These are phyloP conservation scores for Meda fulgida DNA, from an alignment of 2,797 vertebrate species.

Conservation along the genomic window DNA sequence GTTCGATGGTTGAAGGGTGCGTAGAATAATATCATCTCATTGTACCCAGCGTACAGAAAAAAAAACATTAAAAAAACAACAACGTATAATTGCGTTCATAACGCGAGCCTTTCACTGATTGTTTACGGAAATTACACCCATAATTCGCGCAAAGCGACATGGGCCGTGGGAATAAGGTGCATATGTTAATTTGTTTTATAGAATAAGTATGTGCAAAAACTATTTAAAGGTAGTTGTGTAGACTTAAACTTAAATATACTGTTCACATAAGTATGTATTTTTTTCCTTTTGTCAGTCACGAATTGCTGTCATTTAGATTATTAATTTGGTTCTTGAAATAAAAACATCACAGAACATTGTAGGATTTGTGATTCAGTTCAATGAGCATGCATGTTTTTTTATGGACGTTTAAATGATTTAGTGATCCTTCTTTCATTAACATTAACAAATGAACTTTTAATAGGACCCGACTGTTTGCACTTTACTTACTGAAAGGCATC, in stretches of 20 bases:
- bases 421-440: background rate
- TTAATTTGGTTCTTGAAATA: background rate
- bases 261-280: background rate
- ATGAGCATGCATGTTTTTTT: background rate
- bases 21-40: too few species aligned
- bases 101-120: too few species aligned
- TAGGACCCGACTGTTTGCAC: constrained; percentile 5
- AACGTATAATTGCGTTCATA: too few species aligned
- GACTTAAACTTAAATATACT: background rate
- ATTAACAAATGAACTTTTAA: constrained; percentile 28
- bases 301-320: background rate
- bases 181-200: too few species aligned
- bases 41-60: too few species aligned
- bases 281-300: too few species aligned
- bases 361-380: background rate
- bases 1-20: too few species aligned
- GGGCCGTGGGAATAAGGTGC: too few species aligned
- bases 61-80: too few species aligned
- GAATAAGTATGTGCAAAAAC: background rate
- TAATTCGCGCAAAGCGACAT: too few species aligned
- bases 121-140: too few species aligned
- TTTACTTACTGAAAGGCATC: constrained; percentile 10
- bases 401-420: constrained; percentile 1
- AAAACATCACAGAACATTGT: background rate
- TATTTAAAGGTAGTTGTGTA: background rate